Base-by-base conservation (phyloP, 2,797 vertebrate genomes). In the Notolabrus celidotus region DNA sequence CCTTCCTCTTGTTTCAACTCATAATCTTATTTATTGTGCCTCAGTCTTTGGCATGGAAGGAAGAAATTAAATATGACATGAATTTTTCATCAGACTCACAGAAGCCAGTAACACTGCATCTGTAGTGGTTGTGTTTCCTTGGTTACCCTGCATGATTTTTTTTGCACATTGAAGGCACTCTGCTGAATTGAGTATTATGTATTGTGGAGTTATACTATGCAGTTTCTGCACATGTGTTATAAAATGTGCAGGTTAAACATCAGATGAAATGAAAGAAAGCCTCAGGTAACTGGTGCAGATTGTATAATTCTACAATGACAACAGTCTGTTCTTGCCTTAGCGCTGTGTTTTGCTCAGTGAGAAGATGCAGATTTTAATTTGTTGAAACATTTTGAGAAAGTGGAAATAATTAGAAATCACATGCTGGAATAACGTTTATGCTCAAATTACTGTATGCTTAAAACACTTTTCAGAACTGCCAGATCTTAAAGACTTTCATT, bases 81-180 rank as follows among this genome's bases (percentile, higher is more conserved):
- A 15, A 31, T 19, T 19, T 52, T 33, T 33, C 4, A 52, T 33
- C 17, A 19, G 49, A n/a, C 27, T 3, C 52, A 19, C 5, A 52
- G 16, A 52, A 19, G 20, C 45, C 45, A 52, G 17, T 0, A 10
- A 3, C 6, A 33, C 17, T 7, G 17, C 29, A 51, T 11, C 33
- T 36, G 12, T 9, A 19, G 29, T 53, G 10, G 15, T 34, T 15
- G 31, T 36, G 19, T 23, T 31, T 16, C 29, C 17, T 43, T 61
- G 19, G 45, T 68, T 52, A 36, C 46, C 14, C 22, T 12, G 12
- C 46, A 22, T 50, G 53, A 31, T 6, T 38, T 63, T 57, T 64
- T 19, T 11, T 50, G 27, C 63, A 50, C 16, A 15, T 4, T 29
- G 12, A 36, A 51, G 3, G 22, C 52, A 38, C 10, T 27, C 16